Base-by-base conservation (phyloP, 23 tunicate genomes). In the Trididemnum miniatum region DNA sequence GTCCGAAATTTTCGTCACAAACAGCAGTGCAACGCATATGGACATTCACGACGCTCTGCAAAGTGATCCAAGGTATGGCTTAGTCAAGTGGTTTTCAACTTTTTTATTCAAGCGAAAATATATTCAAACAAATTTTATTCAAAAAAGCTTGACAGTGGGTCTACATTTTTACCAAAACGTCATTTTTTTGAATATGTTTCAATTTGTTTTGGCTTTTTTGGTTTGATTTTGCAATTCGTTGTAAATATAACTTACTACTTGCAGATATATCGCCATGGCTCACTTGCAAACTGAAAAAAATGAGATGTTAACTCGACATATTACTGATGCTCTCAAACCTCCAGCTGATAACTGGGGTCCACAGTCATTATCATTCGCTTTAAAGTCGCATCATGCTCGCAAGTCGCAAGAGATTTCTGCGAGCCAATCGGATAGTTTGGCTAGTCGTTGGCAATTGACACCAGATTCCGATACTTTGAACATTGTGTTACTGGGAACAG, bases 401-500 rank as follows among this genome's bases (percentile, higher is more conserved):
- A 27, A 57, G 31, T 74, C 62, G 49, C 50, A 54, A 33, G 76
- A 81, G 35, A 59, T 39, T 26, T 29, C 76, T 1, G 34, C 67
- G 59, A 67, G 25, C 79, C 1, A 80, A 1, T n/a, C 57, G 79
- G 35, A 51, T 25, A 65, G 87, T 0, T 72, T 84, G 27, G 33
- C 87, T 29, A 33, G 23, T 15, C 79, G 82, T 0, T 93, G 98
- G 98, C 89, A 75, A 26, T 66, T 93, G 31, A 80, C 66, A 39
- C 89, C 88, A 1, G 98, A 87, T 71, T 84, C 98, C 9, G 76
- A 84, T 26, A 72, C 87, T 9, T 67, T 93, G 71, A 93, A 93
- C 81, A 80, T 93, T 57, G 98, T 93, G 57, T 62, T 93, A 51
- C 84, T 93, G 22, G 98, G 98, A 15, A 81, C 88, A 29, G 84